Percentiles rank a stretch among this genome's conserved stretches.
These are phyloP conservation scores for Mylabris sibirica DNA, from an alignment of 2,888 invertebrate genomes.

Conservation along the genomic window DNA sequence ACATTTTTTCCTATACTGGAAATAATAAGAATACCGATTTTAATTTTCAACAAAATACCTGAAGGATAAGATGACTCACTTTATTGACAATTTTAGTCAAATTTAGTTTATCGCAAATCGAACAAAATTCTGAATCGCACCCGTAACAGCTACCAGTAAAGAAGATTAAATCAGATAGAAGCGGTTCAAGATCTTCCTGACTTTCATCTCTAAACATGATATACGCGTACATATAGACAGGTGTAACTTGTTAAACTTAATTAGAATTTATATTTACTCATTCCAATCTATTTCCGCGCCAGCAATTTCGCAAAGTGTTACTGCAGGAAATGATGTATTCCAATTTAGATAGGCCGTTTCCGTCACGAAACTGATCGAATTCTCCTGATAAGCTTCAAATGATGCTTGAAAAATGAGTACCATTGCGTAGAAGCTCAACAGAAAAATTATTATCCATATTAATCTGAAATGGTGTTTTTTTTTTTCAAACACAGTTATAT, in stretches of 20 bases:
- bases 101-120: conserved; percentile 54
- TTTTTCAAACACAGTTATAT: not conserved
- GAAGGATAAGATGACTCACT: conserved; percentile 41
- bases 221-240: not conserved
- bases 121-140: conserved; percentile 56
- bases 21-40: conserved; percentile 7
- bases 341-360: conserved; percentile 69
- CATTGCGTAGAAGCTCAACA: conserved; percentile 61
- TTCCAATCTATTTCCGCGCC: conserved; percentile 54
- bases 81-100: conserved; percentile 52
- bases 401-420: conserved; percentile 63
- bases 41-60: not conserved
- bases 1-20: conserved; percentile 61
- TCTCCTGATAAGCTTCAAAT: conserved; percentile 64
- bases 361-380: conserved; percentile 62
- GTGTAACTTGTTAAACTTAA: conserved; percentile 13
- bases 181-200: conserved; percentile 47
- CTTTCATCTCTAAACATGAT: conserved; percentile 27
- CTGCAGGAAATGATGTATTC: conserved; percentile 70
- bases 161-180: conserved; percentile 60
- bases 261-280: conserved; percentile 38
- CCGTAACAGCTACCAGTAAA: conserved; percentile 63
- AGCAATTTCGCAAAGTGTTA: conserved; percentile 67
- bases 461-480: conserved; percentile 58
- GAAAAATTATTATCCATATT: conserved; percentile 65